Base-by-base conservation (phyloP, 2,797 vertebrate species). In the Peromyscus nudipes region DNA sequence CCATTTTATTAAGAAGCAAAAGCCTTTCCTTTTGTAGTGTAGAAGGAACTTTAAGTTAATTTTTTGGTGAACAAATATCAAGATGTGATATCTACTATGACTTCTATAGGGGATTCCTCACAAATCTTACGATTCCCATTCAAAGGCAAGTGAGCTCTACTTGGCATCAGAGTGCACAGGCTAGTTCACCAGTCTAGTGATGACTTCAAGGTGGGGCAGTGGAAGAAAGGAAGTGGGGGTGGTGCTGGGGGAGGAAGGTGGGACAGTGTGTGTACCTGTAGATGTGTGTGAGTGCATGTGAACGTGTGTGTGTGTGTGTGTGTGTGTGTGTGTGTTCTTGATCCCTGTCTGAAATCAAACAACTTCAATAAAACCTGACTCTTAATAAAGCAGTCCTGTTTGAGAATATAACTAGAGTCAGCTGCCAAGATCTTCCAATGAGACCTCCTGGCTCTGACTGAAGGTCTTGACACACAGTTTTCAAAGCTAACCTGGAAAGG, bases 11-110 rank as follows among this genome's bases (percentile, higher is more conserved):
- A 97, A 96, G 65, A 97, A 97, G 96, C 93, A 80, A 94, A 97
- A 81, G 89, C 0, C 93, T 92, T 98, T 96, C n/a, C 77, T 96
- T 97, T 91, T 84, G 6, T 79, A 95, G 60, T 92, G 34, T 94
- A 97, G 25, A 96, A 98, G 85, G 21, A 97, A 98, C 73, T 98
- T 98, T 34, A 52, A 94, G 85, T 96, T 97, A 95, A 76, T 96
- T 96, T 98, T 98, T 95, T 96, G 46, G 96, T 94, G 75, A 94
- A 96, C 60, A 31, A 97, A 17, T 96, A 97, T 94, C 95, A 97
- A 95, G 10, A 23, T 96, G 23, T 85, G 90, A 92, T 65, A 94
- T 11, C 49, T 69, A 60, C 23, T 97, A 46, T 91, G 93, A 94
- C 52, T 83, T 19, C 40, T 94, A 83, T 6, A 75, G 4, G 19